Evolutionary conservation across 2,888 invertebrate species (phyloP).

Genomic region (Polydrusus tereticollis): DNA sequence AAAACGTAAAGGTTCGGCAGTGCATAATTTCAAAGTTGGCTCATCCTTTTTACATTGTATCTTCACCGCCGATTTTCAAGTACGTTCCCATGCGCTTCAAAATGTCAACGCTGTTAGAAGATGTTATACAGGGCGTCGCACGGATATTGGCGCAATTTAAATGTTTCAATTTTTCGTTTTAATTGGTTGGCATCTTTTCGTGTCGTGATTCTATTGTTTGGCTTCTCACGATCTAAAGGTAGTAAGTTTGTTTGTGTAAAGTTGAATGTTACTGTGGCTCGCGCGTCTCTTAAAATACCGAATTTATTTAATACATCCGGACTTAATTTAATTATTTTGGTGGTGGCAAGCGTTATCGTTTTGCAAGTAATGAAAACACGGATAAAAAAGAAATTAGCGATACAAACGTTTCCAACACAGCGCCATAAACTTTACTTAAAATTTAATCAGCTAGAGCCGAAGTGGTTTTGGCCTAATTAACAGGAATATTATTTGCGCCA

Average conservation of each 20-base stretch:
- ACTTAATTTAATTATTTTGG: slow-evolving; percentile 14
- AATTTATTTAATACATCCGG: too few relatives aligned
- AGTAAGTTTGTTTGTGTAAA: not conserved
- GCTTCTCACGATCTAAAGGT: slow-evolving; percentile 14
- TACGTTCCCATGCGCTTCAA: slow-evolving; percentile 47
- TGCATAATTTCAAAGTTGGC: slow-evolving; percentile 44
- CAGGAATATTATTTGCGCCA: not conserved
- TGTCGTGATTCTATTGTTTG: not conserved
- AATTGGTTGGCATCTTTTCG: slow-evolving; percentile 6
- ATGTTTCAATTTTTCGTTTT: slow-evolving; percentile 9
- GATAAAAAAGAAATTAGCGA: slow-evolving; percentile 11
- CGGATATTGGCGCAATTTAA: slow-evolving; percentile 10
- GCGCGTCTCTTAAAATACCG: too few relatives aligned
- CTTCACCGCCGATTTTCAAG: slow-evolving; percentile 44
- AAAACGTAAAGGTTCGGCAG: slow-evolving; percentile 37
- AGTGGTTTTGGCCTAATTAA: slow-evolving; percentile 14
- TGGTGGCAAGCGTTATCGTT: slow-evolving; percentile 12
- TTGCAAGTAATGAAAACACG: slow-evolving; percentile 11
- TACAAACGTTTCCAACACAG: slow-evolving; percentile 6
- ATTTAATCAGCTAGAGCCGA: slow-evolving; percentile 6
- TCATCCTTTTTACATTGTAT: slow-evolving; percentile 46
- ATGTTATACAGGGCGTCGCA: slow-evolving; percentile 35
- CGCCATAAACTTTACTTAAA: slow-evolving; percentile 13
- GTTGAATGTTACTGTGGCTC: not conserved
- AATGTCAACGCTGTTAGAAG: slow-evolving; percentile 47